phyloP scores from a whole-genome alignment of 2,888 invertebrate species.

The Petrolisthes manimaculis region DNA sequence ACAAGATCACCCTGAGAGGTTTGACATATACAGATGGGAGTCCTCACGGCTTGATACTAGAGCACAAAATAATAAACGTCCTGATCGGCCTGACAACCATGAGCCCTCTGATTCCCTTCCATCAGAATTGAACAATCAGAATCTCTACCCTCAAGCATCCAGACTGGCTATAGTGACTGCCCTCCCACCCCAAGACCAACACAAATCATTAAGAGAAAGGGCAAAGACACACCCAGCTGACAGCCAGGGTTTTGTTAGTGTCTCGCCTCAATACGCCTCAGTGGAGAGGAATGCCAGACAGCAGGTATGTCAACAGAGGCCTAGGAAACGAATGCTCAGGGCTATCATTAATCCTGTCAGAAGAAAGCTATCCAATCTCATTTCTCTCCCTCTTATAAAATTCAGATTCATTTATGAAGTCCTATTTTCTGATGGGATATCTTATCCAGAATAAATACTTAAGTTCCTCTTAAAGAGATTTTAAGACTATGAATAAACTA shows the following conservation, averaged over 20 bases:
- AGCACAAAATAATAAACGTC: neutral
- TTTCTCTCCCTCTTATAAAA: conserved; percentile 12
- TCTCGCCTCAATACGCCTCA: conserved; percentile 25
- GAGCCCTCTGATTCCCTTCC: neutral
- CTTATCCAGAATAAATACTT: conserved; percentile 4
- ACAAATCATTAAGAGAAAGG: neutral
- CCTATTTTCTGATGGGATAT: conserved; percentile 22
- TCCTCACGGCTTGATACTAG: conserved; percentile 23
- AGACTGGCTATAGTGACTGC: neutral
- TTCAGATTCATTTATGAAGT: conserved; percentile 26
- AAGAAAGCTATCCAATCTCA: conserved; percentile 15
- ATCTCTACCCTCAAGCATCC: conserved; percentile 20
- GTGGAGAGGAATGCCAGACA: neutral
- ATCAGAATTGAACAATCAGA: neutral
- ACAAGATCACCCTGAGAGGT: conserved; percentile 35
- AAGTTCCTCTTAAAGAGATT: no score
- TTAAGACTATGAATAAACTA: no score
- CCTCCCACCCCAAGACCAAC: neutral
- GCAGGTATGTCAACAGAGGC: conserved; percentile 14
- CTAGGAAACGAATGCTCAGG: neutral
- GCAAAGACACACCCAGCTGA: neutral
- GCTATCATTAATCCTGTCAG: conserved; percentile 18
- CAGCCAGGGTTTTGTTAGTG: neutral
- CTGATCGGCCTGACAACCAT: neutral
- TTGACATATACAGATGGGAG: conserved; percentile 39